Evolutionary conservation across 2,888 invertebrate species (phyloP).

Genomic region (Acronicta aceris): DNA sequence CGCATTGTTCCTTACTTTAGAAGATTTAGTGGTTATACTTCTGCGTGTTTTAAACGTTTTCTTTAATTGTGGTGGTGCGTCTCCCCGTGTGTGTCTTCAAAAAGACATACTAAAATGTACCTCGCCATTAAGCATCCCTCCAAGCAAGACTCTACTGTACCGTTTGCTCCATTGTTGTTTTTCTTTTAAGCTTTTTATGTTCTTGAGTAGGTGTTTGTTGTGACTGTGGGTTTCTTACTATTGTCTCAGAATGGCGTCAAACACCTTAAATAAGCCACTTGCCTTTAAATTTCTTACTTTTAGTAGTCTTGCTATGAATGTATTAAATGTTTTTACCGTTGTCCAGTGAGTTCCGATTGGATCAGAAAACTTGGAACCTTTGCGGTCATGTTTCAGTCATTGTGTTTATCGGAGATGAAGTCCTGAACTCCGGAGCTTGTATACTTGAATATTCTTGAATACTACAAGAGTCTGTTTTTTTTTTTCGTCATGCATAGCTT

Average conservation of each 20-base stretch:
- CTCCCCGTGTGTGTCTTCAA: slow-evolving; percentile 72
- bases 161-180: slow-evolving; percentile 76
- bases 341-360: slow-evolving; percentile 71
- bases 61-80: slow-evolving; percentile 64
- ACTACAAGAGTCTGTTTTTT: slow-evolving; percentile 2
- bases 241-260: slow-evolving; percentile 67
- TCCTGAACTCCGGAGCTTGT: slow-evolving; percentile 3
- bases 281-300: slow-evolving; percentile 68
- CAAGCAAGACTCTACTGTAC: slow-evolving; percentile 73
- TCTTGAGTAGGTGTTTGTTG: slow-evolving; percentile 78
- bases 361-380: slow-evolving; percentile 65
- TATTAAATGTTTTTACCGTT: slow-evolving; percentile 70
- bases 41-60: slow-evolving; percentile 31
- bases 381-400: slow-evolving; percentile 11
- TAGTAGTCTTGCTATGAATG: slow-evolving; percentile 75
- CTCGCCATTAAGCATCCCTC: slow-evolving; percentile 73
- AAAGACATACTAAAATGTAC: slow-evolving; percentile 75
- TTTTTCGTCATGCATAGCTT: slow-evolving; percentile 5
- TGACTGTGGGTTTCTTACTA: slow-evolving; percentile 76
- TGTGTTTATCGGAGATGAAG: slow-evolving; percentile 23
- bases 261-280: slow-evolving; percentile 64
- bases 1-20: slow-evolving; percentile 11
- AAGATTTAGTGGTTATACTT: slow-evolving; percentile 6
- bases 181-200: slow-evolving; percentile 79
- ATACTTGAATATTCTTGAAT: too few relatives aligned